Percentiles rank a stretch among this genome's conserved stretches.
Evolutionary conservation across 2,888 invertebrate species (phyloP).

Genomic region (Megaustenia siamemsis): DNA sequence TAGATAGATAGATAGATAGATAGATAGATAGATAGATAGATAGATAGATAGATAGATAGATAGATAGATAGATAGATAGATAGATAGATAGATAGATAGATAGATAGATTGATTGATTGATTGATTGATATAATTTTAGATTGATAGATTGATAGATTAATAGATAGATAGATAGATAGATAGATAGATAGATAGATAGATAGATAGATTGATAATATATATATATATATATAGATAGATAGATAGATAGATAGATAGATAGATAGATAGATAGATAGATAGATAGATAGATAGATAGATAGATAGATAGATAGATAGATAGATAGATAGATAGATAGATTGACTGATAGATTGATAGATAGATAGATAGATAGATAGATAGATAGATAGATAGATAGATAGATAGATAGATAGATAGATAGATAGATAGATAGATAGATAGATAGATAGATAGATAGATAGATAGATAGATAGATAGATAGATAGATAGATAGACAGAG

Average conservation of each 20-base stretch:
- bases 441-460: too few species aligned
- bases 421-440: too few species aligned
- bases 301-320: too few species aligned
- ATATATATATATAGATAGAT: neutral
- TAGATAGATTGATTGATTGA: neutral
- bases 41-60: neutral
- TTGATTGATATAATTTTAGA: neutral
- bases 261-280: too few species aligned
- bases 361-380: too few species aligned
- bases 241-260: neutral
- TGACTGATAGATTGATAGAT: too few species aligned
- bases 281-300: too few species aligned
- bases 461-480: too few species aligned
- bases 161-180: neutral
- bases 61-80: slow-evolving; percentile 5
- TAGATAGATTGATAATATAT: neutral
- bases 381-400: too few species aligned
- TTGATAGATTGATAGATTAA: slow-evolving; percentile 3
- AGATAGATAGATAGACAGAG: neutral
- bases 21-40: slow-evolving; percentile 4
- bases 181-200: neutral
- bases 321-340: too few species aligned
- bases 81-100: slow-evolving; percentile 6
- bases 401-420: too few species aligned
- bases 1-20: neutral